Base-by-base conservation (phyloP, 2,113 vertebrate genomes). In the Chloropsis hardwickii region DNA sequence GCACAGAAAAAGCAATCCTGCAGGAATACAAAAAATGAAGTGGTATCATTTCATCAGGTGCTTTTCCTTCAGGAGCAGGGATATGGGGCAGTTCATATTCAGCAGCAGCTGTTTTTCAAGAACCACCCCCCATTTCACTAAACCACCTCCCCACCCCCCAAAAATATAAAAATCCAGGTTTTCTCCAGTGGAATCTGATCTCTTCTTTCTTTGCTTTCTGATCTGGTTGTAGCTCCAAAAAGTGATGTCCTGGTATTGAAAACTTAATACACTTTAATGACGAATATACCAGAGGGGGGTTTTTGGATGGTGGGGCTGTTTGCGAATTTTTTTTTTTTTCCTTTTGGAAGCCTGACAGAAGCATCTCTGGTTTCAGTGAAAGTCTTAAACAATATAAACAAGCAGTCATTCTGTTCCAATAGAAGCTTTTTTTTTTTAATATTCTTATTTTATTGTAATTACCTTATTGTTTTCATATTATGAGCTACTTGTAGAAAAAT, bases 401-500 rank as follows among this genome's bases (percentile, higher is more conserved):
- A 97, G 90, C 81, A 82, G 56, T 84, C 92, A 44, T 83, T 97
- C 92, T 96, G 94, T 95, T 97, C 91, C 93, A 96, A 74, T 94
- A 86, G 65, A 87, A 97, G 90, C 85, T 95, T 97, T 95, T 96
- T 95, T 96, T 88, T 96, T 89, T 48, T 5, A 84, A 89, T 92
- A 93, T 91, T 97, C 90, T 90, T 97, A 92, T 96, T 97, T 97
- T 96, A 97, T 97, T 98, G 94, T 95, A 96, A 96, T 96, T 97
- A 95, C 96, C 89, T 92, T 88, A 95, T 98, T 98, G 97, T 98
- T 98, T 98, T 98, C 91, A 95, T 97, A 97, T 97, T 95, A 97
- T 93, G 96, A 97, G 96, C 96, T 97, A 97, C 97, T 98, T 97
- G 94, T 96, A 97, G 96, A 97, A 98, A 98, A 98, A 97, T 97